phyloP scores from a whole-genome alignment of 2,888 invertebrate species.

The Junonia oenone region DNA sequence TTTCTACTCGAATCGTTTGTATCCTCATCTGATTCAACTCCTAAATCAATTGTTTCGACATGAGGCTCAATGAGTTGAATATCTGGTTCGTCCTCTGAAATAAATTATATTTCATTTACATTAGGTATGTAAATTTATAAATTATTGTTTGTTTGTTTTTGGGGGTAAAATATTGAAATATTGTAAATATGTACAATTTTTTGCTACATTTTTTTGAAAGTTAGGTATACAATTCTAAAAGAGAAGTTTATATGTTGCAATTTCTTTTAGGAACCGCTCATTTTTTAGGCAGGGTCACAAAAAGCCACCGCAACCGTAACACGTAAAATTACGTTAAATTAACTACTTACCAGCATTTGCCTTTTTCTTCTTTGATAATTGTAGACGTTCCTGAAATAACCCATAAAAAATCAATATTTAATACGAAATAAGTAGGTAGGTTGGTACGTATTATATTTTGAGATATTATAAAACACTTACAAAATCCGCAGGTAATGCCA shows the following conservation, averaged over 20 bases:
- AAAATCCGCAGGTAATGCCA: constrained; percentile 52
- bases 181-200: too few species aligned
- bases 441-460: too few species aligned
- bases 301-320: too few species aligned
- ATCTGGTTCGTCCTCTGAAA: constrained; percentile 48
- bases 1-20: constrained; percentile 18
- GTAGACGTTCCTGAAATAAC: constrained; percentile 19
- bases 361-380: constrained; percentile 6
- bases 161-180: too few species aligned
- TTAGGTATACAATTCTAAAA: too few species aligned
- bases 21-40: constrained; percentile 42
- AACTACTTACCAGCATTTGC: constrained; percentile 5
- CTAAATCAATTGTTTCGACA: constrained; percentile 55
- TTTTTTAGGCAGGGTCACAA: too few species aligned
- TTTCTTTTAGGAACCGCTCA: too few species aligned
- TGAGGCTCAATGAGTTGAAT: constrained; percentile 49
- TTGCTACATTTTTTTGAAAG: too few species aligned
- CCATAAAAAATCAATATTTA: neutral
- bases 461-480: constrained; percentile 45
- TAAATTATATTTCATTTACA: neutral
- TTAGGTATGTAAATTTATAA: neutral
- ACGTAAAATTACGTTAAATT: neutral
- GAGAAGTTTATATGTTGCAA: too few species aligned
- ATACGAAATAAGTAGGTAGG: neutral
- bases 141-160: too few species aligned